Base-by-base conservation (phyloP, 2,797 vertebrate genomes). In the Momotus momota region DNA sequence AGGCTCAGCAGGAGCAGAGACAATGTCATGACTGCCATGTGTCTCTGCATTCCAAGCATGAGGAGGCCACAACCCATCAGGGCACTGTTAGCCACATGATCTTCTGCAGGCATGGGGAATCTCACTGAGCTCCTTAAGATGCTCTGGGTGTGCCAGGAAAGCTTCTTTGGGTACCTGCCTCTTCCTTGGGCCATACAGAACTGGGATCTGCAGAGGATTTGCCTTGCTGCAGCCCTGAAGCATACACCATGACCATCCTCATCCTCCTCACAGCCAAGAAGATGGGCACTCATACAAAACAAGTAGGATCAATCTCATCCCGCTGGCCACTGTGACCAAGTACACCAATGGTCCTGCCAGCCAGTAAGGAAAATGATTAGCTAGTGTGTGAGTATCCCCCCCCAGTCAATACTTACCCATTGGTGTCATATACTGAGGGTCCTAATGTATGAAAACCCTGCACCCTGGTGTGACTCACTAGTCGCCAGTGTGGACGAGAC, bases 391-490 rank as follows among this genome's bases (percentile, higher is more conserved):
- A 67, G 4, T 48, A 29, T 46, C 35, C 14, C 52, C 62, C 10
- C 9, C 25, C 26, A 33, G 41, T 17, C 26, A n/a, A 7, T 18
- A 18, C 6, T n/a, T 60, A 17, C 2, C 48, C 2, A 0, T 38
- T 27, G 16, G 25, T 40, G 14, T 27, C 71, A 8, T 7, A 26
- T 9, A 14, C 23, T 65, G 43, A 23, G 69, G 4, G 5, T 61
- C n/a, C 49, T 74, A 35, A 29, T 16, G 26, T 8, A 40, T 22
- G 17, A 43, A 74, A 87, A 3, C 16, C 22, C 29, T 49, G 18
- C 5, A 46, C 9, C 29, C 17, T 15, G 25, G 11, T 2, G 2
- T 1, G 2, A 23, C 29, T 54, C 35, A 48, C 25, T 14, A 5
- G 11, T 65, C 52, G 49, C 22, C 4, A 3, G 2, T 12, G 6